Percentiles rank a stretch among this genome's conserved stretches.
phyloP scores from a whole-genome alignment of 2,888 invertebrate species.

The Tinea trinotella region DNA sequence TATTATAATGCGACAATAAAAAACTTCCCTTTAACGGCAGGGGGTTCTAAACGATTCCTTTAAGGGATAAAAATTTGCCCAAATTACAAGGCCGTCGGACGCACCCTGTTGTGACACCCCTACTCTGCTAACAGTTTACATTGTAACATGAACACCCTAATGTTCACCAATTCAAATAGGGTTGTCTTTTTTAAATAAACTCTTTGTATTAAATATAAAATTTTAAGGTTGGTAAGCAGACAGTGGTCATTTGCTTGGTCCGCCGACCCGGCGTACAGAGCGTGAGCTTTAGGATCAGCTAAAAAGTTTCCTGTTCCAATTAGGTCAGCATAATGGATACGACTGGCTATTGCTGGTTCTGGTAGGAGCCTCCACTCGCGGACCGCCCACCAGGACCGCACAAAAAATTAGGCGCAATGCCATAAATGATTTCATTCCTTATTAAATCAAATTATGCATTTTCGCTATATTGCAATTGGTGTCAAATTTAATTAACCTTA shows the following conservation, averaged over 20 bases:
- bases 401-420: no score
- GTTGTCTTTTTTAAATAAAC: conserved; percentile 39
- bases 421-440: no score
- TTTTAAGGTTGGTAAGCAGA: no score
- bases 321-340: no score
- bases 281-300: no score
- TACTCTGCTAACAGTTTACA: conserved; percentile 48
- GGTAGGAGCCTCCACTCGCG: no score
- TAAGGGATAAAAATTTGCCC: conserved; percentile 64
- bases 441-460: neutral
- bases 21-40: neutral
- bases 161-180: conserved; percentile 58
- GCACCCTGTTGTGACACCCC: conserved; percentile 40
- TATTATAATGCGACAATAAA: conserved; percentile 15
- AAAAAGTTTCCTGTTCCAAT: no score
- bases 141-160: conserved; percentile 69
- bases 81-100: conserved; percentile 57
- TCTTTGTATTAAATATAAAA: no score
- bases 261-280: no score
- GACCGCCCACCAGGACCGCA: no score
- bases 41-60: conserved; percentile 31
- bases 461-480: neutral
- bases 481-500: neutral
- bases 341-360: no score
- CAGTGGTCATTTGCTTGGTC: no score